A percentile compares a stretch with the other conserved stretches of the same genome.
These are phyloP conservation scores for Onychostoma macrolepis DNA, from an alignment of 2,113 vertebrate species.

Conservation along the genomic window DNA sequence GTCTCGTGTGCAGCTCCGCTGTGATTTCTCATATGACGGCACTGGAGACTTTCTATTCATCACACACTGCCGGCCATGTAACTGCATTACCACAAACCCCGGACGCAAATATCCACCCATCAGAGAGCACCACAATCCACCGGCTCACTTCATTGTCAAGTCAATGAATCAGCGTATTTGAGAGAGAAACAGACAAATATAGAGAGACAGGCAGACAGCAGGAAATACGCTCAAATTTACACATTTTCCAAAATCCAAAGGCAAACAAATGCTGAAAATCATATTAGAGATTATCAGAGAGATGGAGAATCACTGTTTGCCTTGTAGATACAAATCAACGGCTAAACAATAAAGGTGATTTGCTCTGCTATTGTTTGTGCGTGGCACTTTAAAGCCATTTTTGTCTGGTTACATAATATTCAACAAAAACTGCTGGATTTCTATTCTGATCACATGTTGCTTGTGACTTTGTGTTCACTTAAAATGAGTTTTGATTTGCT, in stretches of 20 bases:
- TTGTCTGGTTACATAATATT: not conserved
- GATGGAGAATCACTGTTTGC: not conserved
- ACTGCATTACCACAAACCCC: constrained; percentile 50
- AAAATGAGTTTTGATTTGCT: not conserved
- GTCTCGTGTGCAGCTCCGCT: constrained; percentile 19
- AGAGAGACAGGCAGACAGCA: not conserved
- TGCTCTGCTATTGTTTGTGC: constrained; percentile 12
- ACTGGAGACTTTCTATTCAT: constrained; percentile 57
- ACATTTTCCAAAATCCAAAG: not conserved
- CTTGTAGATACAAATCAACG: not conserved
- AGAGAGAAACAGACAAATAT: constrained; percentile 1
- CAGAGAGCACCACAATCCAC: constrained; percentile 44
- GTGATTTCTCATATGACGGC: constrained; percentile 52
- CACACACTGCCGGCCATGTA: constrained; percentile 50
- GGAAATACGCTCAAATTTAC: not conserved
- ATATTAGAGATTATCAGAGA: constrained; percentile 1
- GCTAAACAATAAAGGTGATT: not conserved
- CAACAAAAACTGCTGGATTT: not conserved
- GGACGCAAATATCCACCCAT: constrained; percentile 53
- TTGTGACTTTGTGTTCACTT: not conserved
- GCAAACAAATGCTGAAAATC: constrained; percentile 3
- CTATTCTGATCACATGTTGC: not conserved
- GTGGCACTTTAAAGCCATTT: not conserved
- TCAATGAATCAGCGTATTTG: constrained; percentile 48
- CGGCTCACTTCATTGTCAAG: constrained; percentile 53